Conservation (phyloP, 2,113 vertebrate species). For the Cryptomyrus ogoouensis region DNA sequence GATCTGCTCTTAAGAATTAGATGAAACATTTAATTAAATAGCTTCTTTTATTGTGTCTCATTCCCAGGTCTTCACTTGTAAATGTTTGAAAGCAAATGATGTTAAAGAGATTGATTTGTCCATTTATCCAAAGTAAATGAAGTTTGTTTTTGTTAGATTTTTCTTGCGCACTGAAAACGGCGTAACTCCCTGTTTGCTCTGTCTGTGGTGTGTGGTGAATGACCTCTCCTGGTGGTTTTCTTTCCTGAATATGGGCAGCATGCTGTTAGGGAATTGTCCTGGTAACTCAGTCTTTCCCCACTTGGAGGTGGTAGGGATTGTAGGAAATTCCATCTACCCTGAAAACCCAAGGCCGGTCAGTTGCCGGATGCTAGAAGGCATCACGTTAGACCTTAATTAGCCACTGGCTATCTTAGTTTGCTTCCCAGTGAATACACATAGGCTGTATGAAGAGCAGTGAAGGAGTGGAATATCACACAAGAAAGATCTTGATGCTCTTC, state of each 20-base stretch:
- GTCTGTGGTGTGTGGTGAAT: not conserved
- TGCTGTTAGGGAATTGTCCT: not conserved
- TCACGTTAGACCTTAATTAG: constrained; percentile 31
- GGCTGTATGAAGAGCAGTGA: not conserved
- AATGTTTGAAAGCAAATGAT: not conserved
- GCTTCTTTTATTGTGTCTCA: not conserved
- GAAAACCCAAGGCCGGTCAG: constrained; percentile 15
- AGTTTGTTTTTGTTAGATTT: not conserved
- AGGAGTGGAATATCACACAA: not conserved
- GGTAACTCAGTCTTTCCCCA: constrained; percentile 80
- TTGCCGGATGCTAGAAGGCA: not conserved
- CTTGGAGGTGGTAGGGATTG: constrained; percentile 79
- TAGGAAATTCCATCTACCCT: not conserved
- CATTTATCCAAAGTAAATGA: not conserved
- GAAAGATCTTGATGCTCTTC: not conserved
- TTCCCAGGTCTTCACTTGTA: not conserved
- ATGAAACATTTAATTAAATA: not conserved
- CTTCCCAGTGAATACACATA: not conserved
- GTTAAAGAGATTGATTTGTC: not conserved
- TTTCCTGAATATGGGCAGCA: not conserved
- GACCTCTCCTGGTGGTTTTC: not conserved
- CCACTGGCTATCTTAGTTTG: not conserved
- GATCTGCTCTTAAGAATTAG: constrained; percentile 23
- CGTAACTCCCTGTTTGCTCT: not conserved
- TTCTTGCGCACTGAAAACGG: not conserved